Percentiles rank a stretch among this genome's conserved stretches.
Conservation (phyloP, 2,888 invertebrate species). For the Campaea margaritaria region DNA sequence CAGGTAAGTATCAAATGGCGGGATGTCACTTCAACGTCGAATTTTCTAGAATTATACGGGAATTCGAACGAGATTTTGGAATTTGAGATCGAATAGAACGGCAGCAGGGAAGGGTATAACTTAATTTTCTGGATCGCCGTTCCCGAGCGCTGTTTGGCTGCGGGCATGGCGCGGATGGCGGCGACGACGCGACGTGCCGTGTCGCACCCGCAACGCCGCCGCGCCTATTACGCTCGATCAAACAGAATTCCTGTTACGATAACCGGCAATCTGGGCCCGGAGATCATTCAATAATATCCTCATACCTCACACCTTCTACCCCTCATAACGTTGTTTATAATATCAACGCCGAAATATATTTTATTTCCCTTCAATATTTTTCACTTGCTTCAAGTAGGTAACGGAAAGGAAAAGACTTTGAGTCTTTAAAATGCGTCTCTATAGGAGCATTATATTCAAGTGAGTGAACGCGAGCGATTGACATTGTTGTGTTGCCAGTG, state of each 20-base stretch:
- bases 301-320: constrained; percentile 26
- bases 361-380: constrained; percentile 16
- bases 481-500: constrained; percentile 50
- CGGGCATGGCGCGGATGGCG: constrained; percentile 45
- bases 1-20: constrained; percentile 36
- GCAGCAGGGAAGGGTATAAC: constrained; percentile 64
- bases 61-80: constrained; percentile 66
- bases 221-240: constrained; percentile 68
- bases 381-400: constrained; percentile 7
- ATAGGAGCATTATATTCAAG: constrained; percentile 47
- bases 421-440: background rate
- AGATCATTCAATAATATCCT: constrained; percentile 62
- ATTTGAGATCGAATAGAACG: constrained; percentile 54
- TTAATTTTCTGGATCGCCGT: constrained; percentile 69
- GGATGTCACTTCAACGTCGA: constrained; percentile 60
- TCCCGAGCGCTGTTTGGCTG: constrained; percentile 42
- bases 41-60: constrained; percentile 64
- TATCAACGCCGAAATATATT: constrained; percentile 33
- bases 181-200: constrained; percentile 42
- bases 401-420: constrained; percentile 4
- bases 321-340: constrained; percentile 40
- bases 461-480: constrained; percentile 52
- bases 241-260: constrained; percentile 67
- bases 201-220: constrained; percentile 23
- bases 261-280: constrained; percentile 61